Percentiles rank a stretch among this genome's conserved stretches.
Conservation (phyloP, 2,113 vertebrate species). For the Grammomys surdaster region DNA sequence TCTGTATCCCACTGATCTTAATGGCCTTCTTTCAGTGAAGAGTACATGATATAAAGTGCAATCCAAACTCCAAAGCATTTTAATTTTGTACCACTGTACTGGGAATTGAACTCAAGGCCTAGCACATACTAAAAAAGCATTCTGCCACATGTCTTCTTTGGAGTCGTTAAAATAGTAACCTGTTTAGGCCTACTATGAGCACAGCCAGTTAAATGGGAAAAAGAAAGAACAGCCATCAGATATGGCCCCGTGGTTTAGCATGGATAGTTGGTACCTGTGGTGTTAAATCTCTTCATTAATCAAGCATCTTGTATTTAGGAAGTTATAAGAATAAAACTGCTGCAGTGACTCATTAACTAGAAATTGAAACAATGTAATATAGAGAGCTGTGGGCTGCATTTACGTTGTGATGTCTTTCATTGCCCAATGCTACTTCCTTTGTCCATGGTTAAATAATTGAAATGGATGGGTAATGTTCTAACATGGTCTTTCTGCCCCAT, state of each 20-base stretch:
- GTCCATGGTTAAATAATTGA: background rate
- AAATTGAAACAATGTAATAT: background rate
- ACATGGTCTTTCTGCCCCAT: background rate
- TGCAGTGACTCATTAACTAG: background rate
- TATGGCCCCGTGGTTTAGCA: background rate
- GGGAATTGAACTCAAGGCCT: background rate
- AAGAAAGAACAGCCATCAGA: background rate
- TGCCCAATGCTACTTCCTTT: background rate
- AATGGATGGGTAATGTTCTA: background rate
- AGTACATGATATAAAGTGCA: background rate
- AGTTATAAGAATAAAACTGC: background rate
- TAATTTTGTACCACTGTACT: background rate
- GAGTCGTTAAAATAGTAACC: background rate
- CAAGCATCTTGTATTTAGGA: background rate
- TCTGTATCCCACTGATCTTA: background rate
- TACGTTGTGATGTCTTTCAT: background rate
- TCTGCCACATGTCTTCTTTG: background rate
- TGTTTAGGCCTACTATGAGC: background rate
- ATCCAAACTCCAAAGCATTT: background rate
- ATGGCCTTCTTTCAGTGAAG: constrained; percentile 4
- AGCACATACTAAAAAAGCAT: background rate
- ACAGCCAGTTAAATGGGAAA: background rate
- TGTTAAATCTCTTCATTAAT: background rate
- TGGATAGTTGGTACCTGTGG: background rate
- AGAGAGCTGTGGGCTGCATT: background rate